Conservation (phyloP, 2,113 vertebrate genomes). For the Cephalopterus ornatus region DNA sequence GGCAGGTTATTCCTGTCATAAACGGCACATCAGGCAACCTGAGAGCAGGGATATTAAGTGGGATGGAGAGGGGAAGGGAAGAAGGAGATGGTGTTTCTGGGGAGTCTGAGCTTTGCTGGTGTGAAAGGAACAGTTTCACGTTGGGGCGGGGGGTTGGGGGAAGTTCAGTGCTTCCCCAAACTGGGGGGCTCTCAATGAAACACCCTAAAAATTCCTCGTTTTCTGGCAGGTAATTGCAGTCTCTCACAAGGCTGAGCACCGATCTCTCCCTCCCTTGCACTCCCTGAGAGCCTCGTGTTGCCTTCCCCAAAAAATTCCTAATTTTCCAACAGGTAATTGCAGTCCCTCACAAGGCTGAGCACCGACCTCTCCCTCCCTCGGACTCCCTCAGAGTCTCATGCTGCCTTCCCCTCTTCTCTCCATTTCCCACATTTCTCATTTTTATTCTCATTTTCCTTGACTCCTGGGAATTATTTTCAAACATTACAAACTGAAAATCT, state of each 20-base stretch:
- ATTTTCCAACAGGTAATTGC: too few relatives aligned
- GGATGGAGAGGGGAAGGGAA: not conserved
- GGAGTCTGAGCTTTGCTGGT: not conserved
- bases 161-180: slow-evolving; percentile 4
- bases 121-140: not conserved
- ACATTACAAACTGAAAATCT: not conserved
- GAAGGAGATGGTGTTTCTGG: rapidly evolving
- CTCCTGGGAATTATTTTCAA: not conserved
- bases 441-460: not conserved
- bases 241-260: too few relatives aligned
- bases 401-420: not conserved
- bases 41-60: not conserved
- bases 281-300: too few relatives aligned
- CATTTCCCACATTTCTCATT: not conserved
- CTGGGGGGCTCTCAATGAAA: not conserved
- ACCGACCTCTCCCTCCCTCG: not conserved
- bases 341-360: not conserved
- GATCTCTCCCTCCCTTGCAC: too few relatives aligned
- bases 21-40: not conserved
- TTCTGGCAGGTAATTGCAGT: too few relatives aligned
- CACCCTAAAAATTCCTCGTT: not conserved
- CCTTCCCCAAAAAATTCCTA: too few relatives aligned
- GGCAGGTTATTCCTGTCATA: slow-evolving; percentile 24
- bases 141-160: not conserved
- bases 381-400: rapidly evolving